phyloP scores from a whole-genome alignment of 2,888 invertebrate species.

The Autographa gamma region DNA sequence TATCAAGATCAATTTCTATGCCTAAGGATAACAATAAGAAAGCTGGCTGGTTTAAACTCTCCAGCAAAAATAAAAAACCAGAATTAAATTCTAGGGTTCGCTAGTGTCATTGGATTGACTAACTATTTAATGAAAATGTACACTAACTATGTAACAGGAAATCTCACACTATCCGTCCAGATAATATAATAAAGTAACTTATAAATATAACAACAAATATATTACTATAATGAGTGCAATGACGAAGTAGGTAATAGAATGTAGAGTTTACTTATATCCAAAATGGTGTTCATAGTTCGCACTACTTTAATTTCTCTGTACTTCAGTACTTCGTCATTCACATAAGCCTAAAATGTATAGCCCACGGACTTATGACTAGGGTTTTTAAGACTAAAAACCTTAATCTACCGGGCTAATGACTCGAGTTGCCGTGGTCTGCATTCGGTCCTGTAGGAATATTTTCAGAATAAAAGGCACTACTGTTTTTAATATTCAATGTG shows the following conservation, averaged over 20 bases:
- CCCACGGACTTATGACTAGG: background rate
- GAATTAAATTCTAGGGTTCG: slow-evolving; percentile 83
- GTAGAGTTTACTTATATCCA: background rate
- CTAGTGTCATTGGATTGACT: slow-evolving; percentile 54
- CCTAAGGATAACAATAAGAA: slow-evolving; percentile 92
- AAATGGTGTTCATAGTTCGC: background rate
- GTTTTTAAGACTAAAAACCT: background rate
- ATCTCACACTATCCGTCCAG: background rate
- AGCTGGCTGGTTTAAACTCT: slow-evolving; percentile 92
- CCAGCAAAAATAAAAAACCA: slow-evolving; percentile 84
- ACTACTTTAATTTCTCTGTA: too few species aligned
- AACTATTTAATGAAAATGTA: slow-evolving; percentile 8
- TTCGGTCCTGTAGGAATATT: background rate
- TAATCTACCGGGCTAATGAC: too few species aligned
- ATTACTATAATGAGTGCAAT: too few species aligned
- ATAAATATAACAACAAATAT: too few species aligned
- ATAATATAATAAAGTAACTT: too few species aligned
- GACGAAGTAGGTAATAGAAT: too few species aligned
- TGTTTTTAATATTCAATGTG: background rate
- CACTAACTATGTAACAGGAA: background rate
- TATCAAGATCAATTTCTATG: slow-evolving; percentile 92
- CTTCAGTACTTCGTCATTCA: too few species aligned
- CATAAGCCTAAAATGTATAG: too few species aligned
- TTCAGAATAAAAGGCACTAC: background rate
- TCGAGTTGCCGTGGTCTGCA: background rate